Evolutionary conservation across 2,113 vertebrate genomes (phyloP), one percentile per base, ranked within the genome.

Genomic region (Garra rufa): DNA sequence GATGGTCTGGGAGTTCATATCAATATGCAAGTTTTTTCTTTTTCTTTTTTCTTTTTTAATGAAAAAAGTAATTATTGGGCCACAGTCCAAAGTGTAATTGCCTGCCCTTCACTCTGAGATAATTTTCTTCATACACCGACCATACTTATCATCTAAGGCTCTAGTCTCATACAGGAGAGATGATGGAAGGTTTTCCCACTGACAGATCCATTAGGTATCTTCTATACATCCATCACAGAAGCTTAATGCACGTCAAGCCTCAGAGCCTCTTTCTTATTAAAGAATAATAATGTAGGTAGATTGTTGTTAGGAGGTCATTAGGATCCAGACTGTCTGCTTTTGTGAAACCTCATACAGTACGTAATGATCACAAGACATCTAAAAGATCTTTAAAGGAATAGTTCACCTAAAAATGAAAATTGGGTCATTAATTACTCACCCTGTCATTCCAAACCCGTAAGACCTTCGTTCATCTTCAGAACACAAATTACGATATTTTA

Each of bases 181-280:
- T 70, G 77, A 87, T 81, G 43, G 17, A 76, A 44, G 38, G 6
- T 65, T 70, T 61, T 77, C 30, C 73, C 61, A 38, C 85, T 74
- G 75, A 84, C 76, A 69, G 61, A 24, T 69, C 73, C 65, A 85
- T 87, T 85, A 87, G 65, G 63, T 78, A 65, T 55, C 34, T 30
- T 57, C 61, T 76, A 55, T 43, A 43, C 70, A 75, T 87, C 63
- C 26, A 81, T 87, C 28, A 82, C 65, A 63, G 26, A 30, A 28
- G 28, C 52, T 67, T 79, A 69, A 79, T 78, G 38, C 10, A 70
- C 43, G 41, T 71, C 71, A 28, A 76, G 48, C 52, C 59, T 69
- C 55, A 63, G 9, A 71, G 43, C 73, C 63, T 65, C 55, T 71
- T 70, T 24, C 73, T 81, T 84, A 76, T 59, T 61, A 69, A 81